Conservation (phyloP, 2,797 vertebrate genomes). For the Megalops cyprinoides region DNA sequence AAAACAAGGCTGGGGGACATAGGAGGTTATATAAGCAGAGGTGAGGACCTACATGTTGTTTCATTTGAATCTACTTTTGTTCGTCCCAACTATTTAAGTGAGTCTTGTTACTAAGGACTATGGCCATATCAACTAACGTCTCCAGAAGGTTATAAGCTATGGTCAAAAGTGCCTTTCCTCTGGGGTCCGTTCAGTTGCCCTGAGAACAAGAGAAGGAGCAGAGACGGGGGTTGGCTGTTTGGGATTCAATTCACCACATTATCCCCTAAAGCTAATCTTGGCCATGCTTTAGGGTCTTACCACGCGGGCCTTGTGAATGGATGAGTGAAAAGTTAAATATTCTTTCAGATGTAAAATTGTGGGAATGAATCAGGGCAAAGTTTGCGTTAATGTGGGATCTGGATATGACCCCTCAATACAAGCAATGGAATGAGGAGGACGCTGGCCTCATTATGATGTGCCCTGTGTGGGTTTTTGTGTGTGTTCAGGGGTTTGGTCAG, state of each 20-base stretch:
- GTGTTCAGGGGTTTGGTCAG: background rate
- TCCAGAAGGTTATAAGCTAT: constrained; percentile 52
- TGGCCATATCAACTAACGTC: constrained; percentile 34
- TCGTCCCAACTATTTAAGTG: constrained; percentile 54
- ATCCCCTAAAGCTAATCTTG: constrained; percentile 56
- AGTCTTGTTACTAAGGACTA: constrained; percentile 48
- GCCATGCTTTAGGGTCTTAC: constrained; percentile 50
- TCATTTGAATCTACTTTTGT: constrained; percentile 50
- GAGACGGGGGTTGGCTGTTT: constrained; percentile 36
- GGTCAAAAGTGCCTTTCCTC: constrained; percentile 52
- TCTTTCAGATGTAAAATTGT: constrained; percentile 51
- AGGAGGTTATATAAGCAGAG: background rate
- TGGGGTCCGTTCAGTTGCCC: constrained; percentile 35
- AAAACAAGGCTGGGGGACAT: background rate
- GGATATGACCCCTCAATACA: constrained; percentile 27
- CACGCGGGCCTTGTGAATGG: constrained; percentile 41
- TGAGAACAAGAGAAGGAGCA: constrained; percentile 46
- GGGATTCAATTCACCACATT: constrained; percentile 42
- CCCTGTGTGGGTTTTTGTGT: background rate
- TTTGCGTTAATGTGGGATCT: constrained; percentile 41
- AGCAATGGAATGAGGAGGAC: constrained; percentile 35
- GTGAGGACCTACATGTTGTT: background rate
- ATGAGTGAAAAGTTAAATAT: constrained; percentile 49
- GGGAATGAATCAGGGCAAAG: constrained; percentile 49
- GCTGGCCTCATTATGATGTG: constrained; percentile 32